Percentiles rank a stretch among this genome's conserved stretches.
Evolutionary conservation across 2,797 vertebrate genomes (phyloP).

Genomic region (Muscicapa comitata): DNA sequence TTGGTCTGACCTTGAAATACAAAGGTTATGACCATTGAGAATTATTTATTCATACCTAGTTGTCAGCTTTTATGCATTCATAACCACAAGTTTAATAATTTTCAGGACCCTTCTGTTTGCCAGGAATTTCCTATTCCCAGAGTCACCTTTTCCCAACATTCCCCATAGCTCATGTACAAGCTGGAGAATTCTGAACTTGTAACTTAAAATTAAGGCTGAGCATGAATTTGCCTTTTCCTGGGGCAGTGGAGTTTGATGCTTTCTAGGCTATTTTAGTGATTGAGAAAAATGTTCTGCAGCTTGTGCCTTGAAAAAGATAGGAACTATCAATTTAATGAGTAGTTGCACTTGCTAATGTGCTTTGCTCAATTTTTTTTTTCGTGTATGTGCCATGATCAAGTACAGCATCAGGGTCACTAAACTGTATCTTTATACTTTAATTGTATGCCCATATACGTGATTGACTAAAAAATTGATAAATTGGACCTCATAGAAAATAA

Average conservation of each 20-base stretch:
- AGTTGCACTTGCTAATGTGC: neutral
- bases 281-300: neutral
- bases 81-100: accelerated
- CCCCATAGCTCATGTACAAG: neutral
- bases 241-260: neutral
- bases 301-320: neutral
- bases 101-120: neutral
- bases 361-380: neutral
- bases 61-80: neutral
- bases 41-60: neutral
- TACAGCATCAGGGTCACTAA: neutral
- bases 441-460: neutral
- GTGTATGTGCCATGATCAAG: neutral
- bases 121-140: neutral
- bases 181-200: neutral
- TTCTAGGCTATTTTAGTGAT: neutral
- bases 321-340: neutral
- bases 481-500: neutral
- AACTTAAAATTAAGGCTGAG: neutral
- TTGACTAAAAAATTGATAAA: neutral
- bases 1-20: neutral
- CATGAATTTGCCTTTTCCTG: neutral
- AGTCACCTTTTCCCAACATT: neutral
- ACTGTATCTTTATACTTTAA: neutral
- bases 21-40: neutral